Conservation (phyloP, 2,888 invertebrate genomes). For the Stenichneumon culpator region DNA sequence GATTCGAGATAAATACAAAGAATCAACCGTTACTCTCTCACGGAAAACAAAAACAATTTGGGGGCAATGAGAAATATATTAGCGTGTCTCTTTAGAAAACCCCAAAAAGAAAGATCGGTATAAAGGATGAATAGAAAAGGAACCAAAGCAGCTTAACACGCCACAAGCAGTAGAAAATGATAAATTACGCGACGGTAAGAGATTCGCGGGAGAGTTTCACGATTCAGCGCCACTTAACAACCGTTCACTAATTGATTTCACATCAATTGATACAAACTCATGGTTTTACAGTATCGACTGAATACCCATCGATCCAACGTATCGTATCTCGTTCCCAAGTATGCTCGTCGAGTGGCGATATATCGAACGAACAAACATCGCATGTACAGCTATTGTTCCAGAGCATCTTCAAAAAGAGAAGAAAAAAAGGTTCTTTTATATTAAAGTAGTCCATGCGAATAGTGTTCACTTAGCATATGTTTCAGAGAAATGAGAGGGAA, state of each 20-base stretch:
- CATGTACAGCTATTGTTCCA: too few relatives aligned
- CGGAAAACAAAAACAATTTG: background rate
- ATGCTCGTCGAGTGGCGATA: background rate
- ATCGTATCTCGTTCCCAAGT: background rate
- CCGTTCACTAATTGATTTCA: slow-evolving; percentile 13
- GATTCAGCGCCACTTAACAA: slow-evolving; percentile 44
- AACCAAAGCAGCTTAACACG: background rate
- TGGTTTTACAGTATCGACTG: background rate
- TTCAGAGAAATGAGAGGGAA: too few relatives aligned
- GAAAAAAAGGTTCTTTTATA: too few relatives aligned
- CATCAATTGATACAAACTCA: background rate
- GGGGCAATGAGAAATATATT: background rate
- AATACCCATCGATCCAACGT: background rate
- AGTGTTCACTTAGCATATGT: too few relatives aligned
- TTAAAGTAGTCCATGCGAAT: too few relatives aligned
- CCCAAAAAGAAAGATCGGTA: background rate
- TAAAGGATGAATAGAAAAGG: slow-evolving; percentile 2
- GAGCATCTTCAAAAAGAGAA: too few relatives aligned
- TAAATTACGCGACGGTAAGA: background rate
- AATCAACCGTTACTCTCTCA: background rate
- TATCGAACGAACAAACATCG: background rate
- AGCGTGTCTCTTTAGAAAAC: background rate
- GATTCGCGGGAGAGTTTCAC: background rate
- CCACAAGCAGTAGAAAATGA: background rate
- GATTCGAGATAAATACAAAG: background rate